Conservation (phyloP, 2,113 vertebrate genomes). For the Epinephelus cyanopodus region DNA sequence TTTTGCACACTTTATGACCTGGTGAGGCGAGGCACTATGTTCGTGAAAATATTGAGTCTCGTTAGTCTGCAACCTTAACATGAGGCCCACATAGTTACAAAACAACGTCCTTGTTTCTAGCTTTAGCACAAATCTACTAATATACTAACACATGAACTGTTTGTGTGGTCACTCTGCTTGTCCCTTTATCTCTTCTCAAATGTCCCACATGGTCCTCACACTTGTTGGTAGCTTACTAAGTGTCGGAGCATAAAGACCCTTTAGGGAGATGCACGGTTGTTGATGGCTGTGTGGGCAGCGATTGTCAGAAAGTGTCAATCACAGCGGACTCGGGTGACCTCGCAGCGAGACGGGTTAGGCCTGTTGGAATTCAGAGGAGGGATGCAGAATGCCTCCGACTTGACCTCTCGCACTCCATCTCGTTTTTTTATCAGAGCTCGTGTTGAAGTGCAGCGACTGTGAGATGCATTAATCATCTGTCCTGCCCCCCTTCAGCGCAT, state of each 20-base stretch:
- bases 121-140: not conserved
- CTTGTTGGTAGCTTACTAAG: slow-evolving; percentile 46
- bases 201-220: slow-evolving; percentile 31
- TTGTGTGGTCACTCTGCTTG: slow-evolving; percentile 23
- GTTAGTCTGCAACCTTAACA: not conserved
- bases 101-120: not conserved
- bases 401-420: slow-evolving; percentile 73
- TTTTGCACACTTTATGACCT: not conserved
- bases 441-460: slow-evolving; percentile 53
- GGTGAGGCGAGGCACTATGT: not conserved
- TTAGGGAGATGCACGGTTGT: slow-evolving; percentile 41
- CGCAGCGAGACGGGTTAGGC: not conserved
- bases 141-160: not conserved
- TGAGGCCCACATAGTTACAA: not conserved
- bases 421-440: slow-evolving; percentile 53
- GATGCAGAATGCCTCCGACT: slow-evolving; percentile 58
- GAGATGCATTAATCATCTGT: slow-evolving; percentile 64
- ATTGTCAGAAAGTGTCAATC: slow-evolving; percentile 70
- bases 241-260: slow-evolving; percentile 52
- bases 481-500: not conserved
- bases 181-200: not conserved
- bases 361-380: slow-evolving; percentile 63
- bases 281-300: slow-evolving; percentile 48
- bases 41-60: not conserved
- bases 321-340: slow-evolving; percentile 53